Evolutionary conservation across 2,888 invertebrate genomes (phyloP).

Genomic region (Phlogophora meticulosa): DNA sequence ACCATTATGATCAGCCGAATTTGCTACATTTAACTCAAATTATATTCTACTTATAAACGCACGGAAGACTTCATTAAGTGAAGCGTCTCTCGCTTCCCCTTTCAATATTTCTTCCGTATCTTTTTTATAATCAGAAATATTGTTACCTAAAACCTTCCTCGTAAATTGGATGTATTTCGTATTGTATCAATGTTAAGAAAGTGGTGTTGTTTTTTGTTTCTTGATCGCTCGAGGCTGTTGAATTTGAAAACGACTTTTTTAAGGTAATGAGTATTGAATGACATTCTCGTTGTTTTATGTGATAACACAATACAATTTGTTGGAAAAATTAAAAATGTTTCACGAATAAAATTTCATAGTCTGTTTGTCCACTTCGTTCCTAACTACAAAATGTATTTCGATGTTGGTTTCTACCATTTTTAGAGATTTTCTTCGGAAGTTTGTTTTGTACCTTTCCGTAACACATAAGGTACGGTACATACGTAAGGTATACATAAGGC

Average conservation of each 20-base stretch:
- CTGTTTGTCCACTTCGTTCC: background rate
- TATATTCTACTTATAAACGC: conserved; percentile 59
- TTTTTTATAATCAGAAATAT: conserved; percentile 50
- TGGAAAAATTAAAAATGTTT: background rate
- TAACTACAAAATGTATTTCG: background rate
- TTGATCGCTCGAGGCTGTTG: conserved; percentile 35
- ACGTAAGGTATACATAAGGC: too few relatives aligned
- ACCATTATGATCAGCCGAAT: conserved; percentile 69
- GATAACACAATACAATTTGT: background rate
- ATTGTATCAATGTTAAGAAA: conserved; percentile 32
- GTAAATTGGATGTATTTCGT: conserved; percentile 28
- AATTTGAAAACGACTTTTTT: conserved; percentile 21
- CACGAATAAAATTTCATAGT: background rate
- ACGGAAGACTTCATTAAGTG: conserved; percentile 51
- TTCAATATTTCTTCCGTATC: conserved; percentile 43
- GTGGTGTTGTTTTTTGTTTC: conserved; percentile 31
- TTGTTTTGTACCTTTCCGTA: too few relatives aligned
- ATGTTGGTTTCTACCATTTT: background rate
- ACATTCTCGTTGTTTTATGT: conserved; percentile 19
- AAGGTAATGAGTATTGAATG: conserved; percentile 17
- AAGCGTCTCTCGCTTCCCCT: conserved; percentile 42
- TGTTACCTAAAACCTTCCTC: conserved; percentile 30
- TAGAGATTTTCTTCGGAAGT: background rate
- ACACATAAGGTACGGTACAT: too few relatives aligned
- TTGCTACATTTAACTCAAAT: conserved; percentile 69